phyloP scores from a whole-genome alignment of 2,888 invertebrate genomes.

The Hedychridium roseum region DNA sequence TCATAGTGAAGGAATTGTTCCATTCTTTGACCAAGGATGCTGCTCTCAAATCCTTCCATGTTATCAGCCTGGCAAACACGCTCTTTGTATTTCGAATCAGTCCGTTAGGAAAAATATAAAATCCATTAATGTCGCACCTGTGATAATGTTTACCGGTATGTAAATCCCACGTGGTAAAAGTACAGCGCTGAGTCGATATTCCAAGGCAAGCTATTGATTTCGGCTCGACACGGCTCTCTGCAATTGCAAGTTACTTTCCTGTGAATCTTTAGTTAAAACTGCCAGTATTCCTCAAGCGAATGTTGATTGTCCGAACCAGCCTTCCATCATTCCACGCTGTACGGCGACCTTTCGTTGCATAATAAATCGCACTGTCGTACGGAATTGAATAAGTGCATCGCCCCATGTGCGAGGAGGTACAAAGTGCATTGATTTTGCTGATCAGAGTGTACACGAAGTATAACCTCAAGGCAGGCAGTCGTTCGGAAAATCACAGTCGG shows the following conservation, averaged over 20 bases:
- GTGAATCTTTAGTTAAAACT: too few relatives aligned
- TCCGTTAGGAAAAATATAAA: not conserved
- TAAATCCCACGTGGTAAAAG: constrained; percentile 86
- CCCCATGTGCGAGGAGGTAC: too few relatives aligned
- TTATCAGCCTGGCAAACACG: constrained; percentile 79
- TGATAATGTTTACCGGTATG: constrained; percentile 79
- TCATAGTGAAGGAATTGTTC: constrained; percentile 79
- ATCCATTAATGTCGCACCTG: constrained; percentile 60
- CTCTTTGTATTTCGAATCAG: not conserved
- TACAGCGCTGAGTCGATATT: constrained; percentile 82
- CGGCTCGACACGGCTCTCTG: constrained; percentile 76
- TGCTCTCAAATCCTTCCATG: constrained; percentile 90
- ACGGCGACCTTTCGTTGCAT: too few relatives aligned
- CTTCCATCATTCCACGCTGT: too few relatives aligned
- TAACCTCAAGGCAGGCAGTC: too few relatives aligned
- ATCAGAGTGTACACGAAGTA: too few relatives aligned
- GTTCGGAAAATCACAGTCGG: too few relatives aligned
- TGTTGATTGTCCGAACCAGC: too few relatives aligned
- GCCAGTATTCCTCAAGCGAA: too few relatives aligned
- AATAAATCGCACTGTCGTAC: too few relatives aligned
- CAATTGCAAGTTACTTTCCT: constrained; percentile 36
- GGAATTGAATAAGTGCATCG: too few relatives aligned
- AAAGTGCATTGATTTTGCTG: too few relatives aligned
- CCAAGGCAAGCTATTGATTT: constrained; percentile 80
- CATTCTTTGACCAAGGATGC: constrained; percentile 76